A percentile compares a stretch with the other conserved stretches of the same genome.
Evolutionary conservation across 2,797 vertebrate genomes (phyloP).

Genomic region (Ispidina picta): DNA sequence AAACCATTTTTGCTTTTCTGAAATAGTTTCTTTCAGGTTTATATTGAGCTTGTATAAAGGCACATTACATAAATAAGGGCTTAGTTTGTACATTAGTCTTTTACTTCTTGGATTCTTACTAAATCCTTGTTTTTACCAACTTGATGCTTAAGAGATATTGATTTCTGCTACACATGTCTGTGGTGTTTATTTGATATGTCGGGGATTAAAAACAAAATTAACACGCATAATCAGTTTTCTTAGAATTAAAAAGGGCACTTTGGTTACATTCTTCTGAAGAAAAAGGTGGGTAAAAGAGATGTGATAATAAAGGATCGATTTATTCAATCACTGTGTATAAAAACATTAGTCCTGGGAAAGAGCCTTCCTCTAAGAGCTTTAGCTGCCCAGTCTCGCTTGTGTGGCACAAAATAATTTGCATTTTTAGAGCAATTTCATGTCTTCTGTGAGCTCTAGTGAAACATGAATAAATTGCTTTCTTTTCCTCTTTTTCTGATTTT

Average conservation of each 20-base stretch:
- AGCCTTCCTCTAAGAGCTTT: constrained; percentile 73
- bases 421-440: constrained; percentile 83
- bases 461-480: constrained; percentile 81
- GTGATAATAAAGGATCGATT: constrained; percentile 78
- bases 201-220: constrained; percentile 81
- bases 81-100: constrained; percentile 76
- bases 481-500: constrained; percentile 74
- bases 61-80: constrained; percentile 76
- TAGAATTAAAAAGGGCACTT: constrained; percentile 58
- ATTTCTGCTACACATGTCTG: constrained; percentile 72
- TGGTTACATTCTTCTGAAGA: constrained; percentile 57
- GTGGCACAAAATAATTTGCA: constrained; percentile 79
- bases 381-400: constrained; percentile 68
- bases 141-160: constrained; percentile 76
- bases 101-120: constrained; percentile 74
- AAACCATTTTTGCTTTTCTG: constrained; percentile 67
- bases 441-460: constrained; percentile 72
- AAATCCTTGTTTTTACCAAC: constrained; percentile 80
- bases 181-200: constrained; percentile 77
- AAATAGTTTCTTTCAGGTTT: constrained; percentile 73
- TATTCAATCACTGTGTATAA: constrained; percentile 77
- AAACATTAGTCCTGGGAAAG: constrained; percentile 80
- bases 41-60: constrained; percentile 62
- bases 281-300: constrained; percentile 52
- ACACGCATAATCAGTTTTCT: constrained; percentile 78